Evolutionary conservation across 2,113 vertebrate genomes (phyloP).

Genomic region (Thalassoma bifasciatum): DNA sequence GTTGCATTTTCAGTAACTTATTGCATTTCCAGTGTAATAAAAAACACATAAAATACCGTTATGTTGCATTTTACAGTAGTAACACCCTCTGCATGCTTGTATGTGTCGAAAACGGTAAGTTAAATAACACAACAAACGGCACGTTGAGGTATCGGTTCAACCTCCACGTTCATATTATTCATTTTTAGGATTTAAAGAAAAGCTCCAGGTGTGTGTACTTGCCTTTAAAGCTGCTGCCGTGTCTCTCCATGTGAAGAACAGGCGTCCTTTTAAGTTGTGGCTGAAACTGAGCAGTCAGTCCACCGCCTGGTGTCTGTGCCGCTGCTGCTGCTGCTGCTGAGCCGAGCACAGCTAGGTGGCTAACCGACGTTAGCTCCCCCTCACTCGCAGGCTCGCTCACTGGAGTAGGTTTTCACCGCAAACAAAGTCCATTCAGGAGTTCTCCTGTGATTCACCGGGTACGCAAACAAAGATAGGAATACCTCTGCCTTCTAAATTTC

Average conservation of each 20-base stretch:
- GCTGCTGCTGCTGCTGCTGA: too few relatives aligned
- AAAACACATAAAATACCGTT: not conserved
- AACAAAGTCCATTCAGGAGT: slow-evolving; percentile 2
- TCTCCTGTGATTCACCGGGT: not conserved
- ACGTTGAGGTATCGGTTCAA: not conserved
- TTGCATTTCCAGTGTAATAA: not conserved
- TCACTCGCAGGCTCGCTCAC: slow-evolving; percentile 15
- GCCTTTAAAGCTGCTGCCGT: slow-evolving; percentile 17
- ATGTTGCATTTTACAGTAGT: not conserved
- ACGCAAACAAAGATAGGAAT: not conserved
- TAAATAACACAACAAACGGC: slow-evolving; percentile 3
- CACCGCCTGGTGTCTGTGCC: not conserved
- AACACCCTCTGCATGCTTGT: not conserved
- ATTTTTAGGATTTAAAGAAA: not conserved
- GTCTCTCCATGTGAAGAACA: slow-evolving; percentile 14
- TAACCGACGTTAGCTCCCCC: slow-evolving; percentile 21
- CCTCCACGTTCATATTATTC: not conserved
- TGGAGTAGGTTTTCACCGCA: slow-evolving; percentile 42
- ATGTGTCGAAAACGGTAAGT: not conserved
- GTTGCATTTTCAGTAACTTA: not conserved
- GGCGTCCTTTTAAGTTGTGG: slow-evolving; percentile 19
- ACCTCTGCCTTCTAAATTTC: rapidly evolving
- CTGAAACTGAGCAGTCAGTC: slow-evolving; percentile 1
- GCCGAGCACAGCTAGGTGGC: slow-evolving; percentile 40
- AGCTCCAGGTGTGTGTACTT: not conserved